phyloP scores from a whole-genome alignment of 2,113 vertebrate genomes.

The Protobothrops mucrosquamatus region DNA sequence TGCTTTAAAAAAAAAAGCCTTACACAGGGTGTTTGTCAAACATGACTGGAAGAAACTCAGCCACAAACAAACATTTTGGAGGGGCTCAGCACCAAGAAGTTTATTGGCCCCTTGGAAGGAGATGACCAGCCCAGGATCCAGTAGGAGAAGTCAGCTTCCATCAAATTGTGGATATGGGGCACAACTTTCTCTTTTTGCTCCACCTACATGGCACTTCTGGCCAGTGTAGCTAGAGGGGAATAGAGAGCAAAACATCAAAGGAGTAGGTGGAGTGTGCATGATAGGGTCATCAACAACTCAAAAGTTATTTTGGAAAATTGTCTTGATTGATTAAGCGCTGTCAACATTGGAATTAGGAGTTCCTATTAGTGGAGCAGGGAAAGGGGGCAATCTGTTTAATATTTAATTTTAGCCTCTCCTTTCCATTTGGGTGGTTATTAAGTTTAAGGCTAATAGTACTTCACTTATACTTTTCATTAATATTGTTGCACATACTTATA shows the following conservation, averaged over 20 bases:
- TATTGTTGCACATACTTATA: neutral
- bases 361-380: neutral
- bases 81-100: conserved; percentile 78
- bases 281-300: neutral
- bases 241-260: neutral
- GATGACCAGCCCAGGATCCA: conserved; percentile 90
- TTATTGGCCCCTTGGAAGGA: conserved; percentile 85
- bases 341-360: neutral
- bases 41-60: conserved; percentile 92
- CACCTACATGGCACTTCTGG: conserved; percentile 89
- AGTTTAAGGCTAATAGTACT: neutral
- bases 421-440: neutral
- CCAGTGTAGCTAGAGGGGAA: conserved; percentile 81
- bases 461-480: neutral
- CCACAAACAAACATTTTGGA: conserved; percentile 84
- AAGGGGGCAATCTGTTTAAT: neutral
- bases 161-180: conserved; percentile 82
- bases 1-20: conserved; percentile 46
- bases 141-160: conserved; percentile 90
- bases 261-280: too few relatives aligned
- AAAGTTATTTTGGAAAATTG: neutral
- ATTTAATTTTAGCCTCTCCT: neutral
- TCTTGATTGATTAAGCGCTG: neutral
- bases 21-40: conserved; percentile 91
- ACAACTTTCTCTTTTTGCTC: conserved; percentile 85